Conservation (phyloP, 2,888 invertebrate genomes). For the Masnerella sp. region DNA sequence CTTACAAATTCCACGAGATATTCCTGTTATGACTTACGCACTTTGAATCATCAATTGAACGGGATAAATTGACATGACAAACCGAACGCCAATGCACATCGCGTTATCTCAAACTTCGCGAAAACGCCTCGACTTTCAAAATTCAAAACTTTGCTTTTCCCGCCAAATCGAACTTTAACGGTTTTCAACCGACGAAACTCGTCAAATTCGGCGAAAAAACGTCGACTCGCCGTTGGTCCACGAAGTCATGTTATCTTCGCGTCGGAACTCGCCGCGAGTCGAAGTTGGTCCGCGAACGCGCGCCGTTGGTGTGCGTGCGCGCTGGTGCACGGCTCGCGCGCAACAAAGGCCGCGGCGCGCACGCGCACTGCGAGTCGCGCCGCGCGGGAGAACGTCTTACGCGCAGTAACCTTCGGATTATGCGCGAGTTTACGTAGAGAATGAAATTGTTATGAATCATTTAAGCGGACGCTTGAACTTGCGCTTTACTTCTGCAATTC, state of each 20-base stretch:
- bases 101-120: too few relatives aligned
- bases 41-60: too few relatives aligned
- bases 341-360: slow-evolving; percentile 43
- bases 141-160: too few relatives aligned
- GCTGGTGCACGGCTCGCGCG: slow-evolving; percentile 32
- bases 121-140: too few relatives aligned
- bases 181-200: too few relatives aligned
- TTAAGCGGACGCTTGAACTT: slow-evolving; percentile 37
- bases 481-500: not conserved
- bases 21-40: too few relatives aligned
- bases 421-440: slow-evolving; percentile 32
- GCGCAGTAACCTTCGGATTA: slow-evolving; percentile 53
- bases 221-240: slow-evolving; percentile 18
- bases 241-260: slow-evolving; percentile 29
- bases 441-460: slow-evolving; percentile 47
- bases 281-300: slow-evolving; percentile 42
- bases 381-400: slow-evolving; percentile 41
- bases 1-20: too few relatives aligned
- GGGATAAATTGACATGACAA: too few relatives aligned
- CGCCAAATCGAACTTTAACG: too few relatives aligned
- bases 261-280: slow-evolving; percentile 16
- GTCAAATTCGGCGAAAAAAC: slow-evolving; percentile 4
- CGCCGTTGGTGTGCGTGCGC: slow-evolving; percentile 52
- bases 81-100: too few relatives aligned
- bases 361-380: slow-evolving; percentile 43